Evolutionary conservation across 2,113 vertebrate genomes (phyloP).

Genomic region (Boleophthalmus pectinirostris): DNA sequence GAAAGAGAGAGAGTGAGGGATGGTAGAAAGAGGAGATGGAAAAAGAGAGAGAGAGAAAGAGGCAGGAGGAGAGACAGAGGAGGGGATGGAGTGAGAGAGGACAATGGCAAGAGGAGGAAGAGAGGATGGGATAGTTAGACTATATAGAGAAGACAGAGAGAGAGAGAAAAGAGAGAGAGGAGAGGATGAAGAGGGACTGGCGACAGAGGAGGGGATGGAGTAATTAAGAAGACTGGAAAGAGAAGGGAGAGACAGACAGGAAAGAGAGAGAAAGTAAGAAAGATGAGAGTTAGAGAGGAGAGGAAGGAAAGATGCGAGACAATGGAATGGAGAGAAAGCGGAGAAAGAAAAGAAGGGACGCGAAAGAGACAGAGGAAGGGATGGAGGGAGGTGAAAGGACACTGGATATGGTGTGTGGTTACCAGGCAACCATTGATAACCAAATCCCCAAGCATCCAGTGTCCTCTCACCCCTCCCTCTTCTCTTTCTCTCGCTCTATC

Average conservation of each 20-base stretch:
- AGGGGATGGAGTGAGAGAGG: conserved; percentile 22
- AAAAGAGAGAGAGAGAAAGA: conserved; percentile 22
- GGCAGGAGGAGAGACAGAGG: conserved; percentile 24
- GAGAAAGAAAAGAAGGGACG: not conserved
- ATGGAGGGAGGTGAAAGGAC: conserved; percentile 46
- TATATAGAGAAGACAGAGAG: not conserved
- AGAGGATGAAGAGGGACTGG: not conserved
- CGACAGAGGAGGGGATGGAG: not conserved
- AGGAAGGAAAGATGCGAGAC: conserved; percentile 47
- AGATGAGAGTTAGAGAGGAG: not conserved
- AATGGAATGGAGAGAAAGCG: not conserved
- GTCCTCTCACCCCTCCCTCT: conserved; percentile 53
- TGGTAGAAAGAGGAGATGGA: not conserved
- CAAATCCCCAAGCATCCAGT: conserved; percentile 77
- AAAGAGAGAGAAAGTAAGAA: not conserved
- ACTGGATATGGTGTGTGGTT: conserved; percentile 74
- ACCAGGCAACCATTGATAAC: conserved; percentile 81
- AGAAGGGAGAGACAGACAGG: not conserved
- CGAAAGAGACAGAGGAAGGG: not conserved
- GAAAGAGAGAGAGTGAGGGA: conserved; percentile 37
- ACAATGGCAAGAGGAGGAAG: conserved; percentile 38
- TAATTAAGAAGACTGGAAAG: not conserved
- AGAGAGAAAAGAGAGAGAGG: not conserved
- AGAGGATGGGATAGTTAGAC: too few relatives aligned
- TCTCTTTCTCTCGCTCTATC: conserved; percentile 18